Evolutionary conservation across 2,888 invertebrate species (phyloP), one percentile per base, ranked within the genome.

Genomic region (Aricia artaxerxes): DNA sequence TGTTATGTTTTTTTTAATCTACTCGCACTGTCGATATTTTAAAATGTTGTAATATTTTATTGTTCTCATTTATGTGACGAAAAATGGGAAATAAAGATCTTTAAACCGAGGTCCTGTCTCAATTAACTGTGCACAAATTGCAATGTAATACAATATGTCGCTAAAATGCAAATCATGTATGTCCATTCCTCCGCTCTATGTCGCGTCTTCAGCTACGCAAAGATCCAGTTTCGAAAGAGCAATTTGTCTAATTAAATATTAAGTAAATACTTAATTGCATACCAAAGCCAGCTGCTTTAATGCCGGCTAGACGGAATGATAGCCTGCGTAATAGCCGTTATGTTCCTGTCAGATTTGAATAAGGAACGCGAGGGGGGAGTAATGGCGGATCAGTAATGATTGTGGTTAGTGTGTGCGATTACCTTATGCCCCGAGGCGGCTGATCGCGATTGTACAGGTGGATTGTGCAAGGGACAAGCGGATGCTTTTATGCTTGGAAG

Each of bases 371-470:
- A 57, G 64, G 69, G 69, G 78, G 78, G 79, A 73, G 78, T 80
- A 80, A 81, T 81, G 69, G 80, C 77, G 78, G 80, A 80, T 75
- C 75, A 64, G 72, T 79, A 81, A 81, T 81, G 80, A 81, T 81
- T 81, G 81, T 78, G 78, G 49, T 44, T 61, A 86, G 85, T 49
- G 77, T 79, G 76, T 78, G 79, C 81, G 81, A 81, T 82, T 81
- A 82, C 79, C 80, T 77, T 81, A 77, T 80, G 80, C 80, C 81
- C 80, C 7, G 75, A 80, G 80, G 80, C 81, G 80, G 82, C 75
- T 81, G 76, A 82, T 81, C 82, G 78, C 79, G 82, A 73, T 81
- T 82, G 81, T 80, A 80, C 81, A 77, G 81, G 64, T 69, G 78
- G 44, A 69, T 31, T 44, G 69, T 53, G 2, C 11, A 11, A 64